Evolutionary conservation across 2,888 invertebrate species (phyloP).

Genomic region (Drosophila kanekoi): DNA sequence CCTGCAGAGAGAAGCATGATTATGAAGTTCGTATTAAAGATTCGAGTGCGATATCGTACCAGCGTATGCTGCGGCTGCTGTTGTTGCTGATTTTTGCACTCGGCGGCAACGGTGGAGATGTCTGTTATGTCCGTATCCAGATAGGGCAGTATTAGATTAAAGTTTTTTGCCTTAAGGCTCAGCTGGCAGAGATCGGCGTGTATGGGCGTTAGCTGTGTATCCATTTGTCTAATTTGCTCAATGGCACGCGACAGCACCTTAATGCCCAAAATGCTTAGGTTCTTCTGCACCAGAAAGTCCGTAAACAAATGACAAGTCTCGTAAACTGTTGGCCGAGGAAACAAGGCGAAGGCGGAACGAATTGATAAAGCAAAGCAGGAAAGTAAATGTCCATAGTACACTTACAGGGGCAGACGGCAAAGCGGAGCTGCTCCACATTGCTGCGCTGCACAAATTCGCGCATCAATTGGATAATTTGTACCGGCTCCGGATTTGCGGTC

Average conservation of each 20-base stretch:
- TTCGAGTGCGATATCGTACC: constrained; percentile 25
- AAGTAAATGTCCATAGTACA: not conserved
- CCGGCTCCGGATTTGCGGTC: constrained; percentile 80
- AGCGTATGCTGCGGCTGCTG: constrained; percentile 70
- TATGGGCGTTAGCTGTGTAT: constrained; percentile 96
- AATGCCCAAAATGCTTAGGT: constrained; percentile 92
- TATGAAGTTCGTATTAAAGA: no score
- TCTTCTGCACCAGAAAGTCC: constrained; percentile 91
- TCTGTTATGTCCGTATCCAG: constrained; percentile 96
- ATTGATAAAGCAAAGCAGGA: no score
- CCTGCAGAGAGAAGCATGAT: constrained; percentile 85
- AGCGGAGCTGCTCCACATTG: constrained; percentile 95
- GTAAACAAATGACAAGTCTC: constrained; percentile 95
- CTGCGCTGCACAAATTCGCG: constrained; percentile 94
- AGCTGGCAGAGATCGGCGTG: constrained; percentile 97
- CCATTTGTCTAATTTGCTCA: constrained; percentile 93
- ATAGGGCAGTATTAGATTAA: constrained; percentile 95
- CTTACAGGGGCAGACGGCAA: constrained; percentile 89
- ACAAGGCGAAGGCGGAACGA: not conserved
- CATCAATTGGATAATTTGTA: constrained; percentile 88
- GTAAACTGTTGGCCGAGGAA: constrained; percentile 88
- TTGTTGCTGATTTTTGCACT: constrained; percentile 70
- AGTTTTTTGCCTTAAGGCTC: constrained; percentile 95
- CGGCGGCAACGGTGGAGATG: constrained; percentile 89
- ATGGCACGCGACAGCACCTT: constrained; percentile 93